Base-by-base conservation (phyloP, 2,888 invertebrate genomes). In the Hermodice carunculata region DNA sequence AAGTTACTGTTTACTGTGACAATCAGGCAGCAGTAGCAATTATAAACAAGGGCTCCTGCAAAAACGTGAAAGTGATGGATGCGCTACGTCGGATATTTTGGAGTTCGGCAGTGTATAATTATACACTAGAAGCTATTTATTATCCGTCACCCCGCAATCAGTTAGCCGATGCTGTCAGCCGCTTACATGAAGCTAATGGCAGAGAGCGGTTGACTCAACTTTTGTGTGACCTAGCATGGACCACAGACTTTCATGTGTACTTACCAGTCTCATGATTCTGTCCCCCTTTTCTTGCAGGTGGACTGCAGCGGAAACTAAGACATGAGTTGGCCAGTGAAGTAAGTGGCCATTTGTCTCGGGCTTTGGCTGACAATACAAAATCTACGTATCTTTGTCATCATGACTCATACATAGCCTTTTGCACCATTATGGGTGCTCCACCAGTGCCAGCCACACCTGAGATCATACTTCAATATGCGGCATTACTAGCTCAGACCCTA, bases 1-100 rank as follows among this genome's bases (percentile, higher is more conserved):
- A 3, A 3, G 53, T 53, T 2, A 46, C 46, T 6, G n/a, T 44
- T 19, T 31, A 44, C 26, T 24, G 34, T 37, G 60, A 60, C 40
- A 60, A 49, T 28, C 26, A 37, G 40, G 19, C 17, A 1, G 49
- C 60, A 1, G 29, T 34, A 6, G 51, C 37, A 8, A 37, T 49
- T 24, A 28, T 60, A 2, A 60, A 60, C 49, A 60, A 60, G 26
- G 60, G 49, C 3, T 19, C 51, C n/a, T 49, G 46, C 8, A 22
- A n/a, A 6, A 31, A 44, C 29, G 32, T 32, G 3, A 4, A 19
- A 6, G 24, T 58, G 2, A 58, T 58, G 58, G 3, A 2, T 3
- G 8, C 28, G 6, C 17, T 58, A 11, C 2, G 58, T 8, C 1
- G 3, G 8, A 6, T 58, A 6, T 44, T 58, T 24, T 58, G 58